Conservation (phyloP, 2,113 vertebrate genomes). For the Antennarius striatus region DNA sequence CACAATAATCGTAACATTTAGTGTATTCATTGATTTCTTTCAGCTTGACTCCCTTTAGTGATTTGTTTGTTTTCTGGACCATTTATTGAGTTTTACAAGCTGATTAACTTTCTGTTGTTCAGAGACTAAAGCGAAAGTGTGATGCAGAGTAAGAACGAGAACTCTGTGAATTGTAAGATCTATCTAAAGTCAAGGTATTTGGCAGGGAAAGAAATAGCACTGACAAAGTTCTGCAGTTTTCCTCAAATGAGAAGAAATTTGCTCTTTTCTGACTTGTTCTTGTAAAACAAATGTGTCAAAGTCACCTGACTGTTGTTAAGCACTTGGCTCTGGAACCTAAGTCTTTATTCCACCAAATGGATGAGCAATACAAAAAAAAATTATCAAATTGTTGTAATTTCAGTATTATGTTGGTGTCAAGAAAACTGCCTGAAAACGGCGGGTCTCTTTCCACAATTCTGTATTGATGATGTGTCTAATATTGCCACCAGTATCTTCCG, state of each 20-base stretch:
- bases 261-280: neutral
- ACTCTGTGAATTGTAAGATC: too few relatives aligned
- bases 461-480: constrained; percentile 20
- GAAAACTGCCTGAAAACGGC: neutral
- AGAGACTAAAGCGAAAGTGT: constrained; percentile 3
- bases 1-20: constrained; percentile 3
- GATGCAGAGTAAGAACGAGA: neutral
- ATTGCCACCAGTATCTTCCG: too few relatives aligned
- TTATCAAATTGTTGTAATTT: constrained; percentile 8
- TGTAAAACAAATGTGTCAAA: neutral
- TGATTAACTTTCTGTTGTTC: constrained; percentile 22
- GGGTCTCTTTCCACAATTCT: neutral
- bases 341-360: constrained; percentile 5
- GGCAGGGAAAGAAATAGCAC: neutral
- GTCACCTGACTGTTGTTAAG: too few relatives aligned
- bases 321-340: too few relatives aligned
- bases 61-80: constrained; percentile 6
- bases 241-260: neutral
- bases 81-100: constrained; percentile 9
- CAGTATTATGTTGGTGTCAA: constrained; percentile 10
- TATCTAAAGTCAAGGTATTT: neutral
- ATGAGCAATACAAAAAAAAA: constrained; percentile 10
- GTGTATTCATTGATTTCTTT: constrained; percentile 20
- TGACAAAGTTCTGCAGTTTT: constrained; percentile 6
- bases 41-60: neutral